Evolutionary conservation across 1,140 invertebrate genomes (phyloP), one percentile per base, ranked within the genome.

Genomic region (Metopolophium dirhodum): DNA sequence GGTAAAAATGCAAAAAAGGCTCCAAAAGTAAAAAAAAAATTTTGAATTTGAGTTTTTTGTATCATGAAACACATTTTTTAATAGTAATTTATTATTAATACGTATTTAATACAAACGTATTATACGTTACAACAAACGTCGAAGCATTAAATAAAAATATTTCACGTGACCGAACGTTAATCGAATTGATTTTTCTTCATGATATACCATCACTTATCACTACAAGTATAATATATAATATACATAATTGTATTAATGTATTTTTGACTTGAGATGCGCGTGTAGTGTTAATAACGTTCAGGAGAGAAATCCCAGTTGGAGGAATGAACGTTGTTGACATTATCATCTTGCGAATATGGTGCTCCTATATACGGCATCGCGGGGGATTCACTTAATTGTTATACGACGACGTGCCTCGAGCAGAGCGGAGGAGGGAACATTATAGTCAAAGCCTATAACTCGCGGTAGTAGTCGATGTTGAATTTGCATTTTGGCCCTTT

Each of bases 341-440:
- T 93, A 93, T 93, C 82, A 37, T 35, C 49, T 41, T 20, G 30
- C 89, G 54, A n/a, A 22, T 57, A 45, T 7, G 51, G 51, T 3
- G 35, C 86, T 47, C 11, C 41, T 9, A 35, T 57, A 54, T 45
- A 8, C n/a, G 37, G 82, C 91, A 93, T 54, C 91, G 51, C 77
- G 68, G 49, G 91, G 91, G 91, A 93, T 93, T 93, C 77, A 26
- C 82, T 93, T 93, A 93, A 93, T 93, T 93, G 91, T 93, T 93
- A 93, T 93, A 93, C 82, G 91, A 93, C 91, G 23, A 93, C 89
- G 54, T 45, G 49, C 26, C 20, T 30, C 8, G 49, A 47, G 47
- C 22, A 8, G 77, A 41, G 23, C 7, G 6, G 68, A n/a, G 49
- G 9, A 23, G n/a, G 90, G 41, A 23, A 77, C 23, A 47, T 91